phyloP scores from a whole-genome alignment of 2,113 vertebrate genomes.

The Antennarius striatus region DNA sequence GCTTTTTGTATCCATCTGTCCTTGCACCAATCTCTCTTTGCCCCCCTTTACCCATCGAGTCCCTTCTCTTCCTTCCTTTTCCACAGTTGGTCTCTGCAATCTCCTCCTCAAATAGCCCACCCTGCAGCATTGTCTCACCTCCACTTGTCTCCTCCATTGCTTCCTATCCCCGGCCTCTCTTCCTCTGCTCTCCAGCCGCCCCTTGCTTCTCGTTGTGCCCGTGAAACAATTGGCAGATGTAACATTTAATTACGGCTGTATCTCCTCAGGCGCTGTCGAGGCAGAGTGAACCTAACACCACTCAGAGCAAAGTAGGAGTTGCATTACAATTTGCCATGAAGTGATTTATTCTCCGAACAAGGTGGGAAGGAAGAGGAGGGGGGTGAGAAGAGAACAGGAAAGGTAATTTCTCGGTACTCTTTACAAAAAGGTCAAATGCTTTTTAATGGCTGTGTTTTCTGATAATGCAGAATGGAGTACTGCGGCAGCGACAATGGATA shows the following conservation, averaged over 20 bases:
- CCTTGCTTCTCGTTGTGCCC: constrained; percentile 69
- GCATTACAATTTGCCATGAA: constrained; percentile 79
- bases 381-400: constrained; percentile 55
- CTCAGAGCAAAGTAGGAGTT: constrained; percentile 76
- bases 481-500: constrained; percentile 39
- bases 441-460: constrained; percentile 84
- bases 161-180: constrained; percentile 36
- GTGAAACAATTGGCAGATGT: constrained; percentile 83
- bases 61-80: constrained; percentile 29
- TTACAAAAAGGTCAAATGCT: constrained; percentile 84
- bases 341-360: constrained; percentile 72
- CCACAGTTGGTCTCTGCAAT: constrained; percentile 36
- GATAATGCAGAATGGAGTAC: constrained; percentile 76
- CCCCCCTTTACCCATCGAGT: constrained; percentile 23
- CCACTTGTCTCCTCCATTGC: constrained; percentile 58
- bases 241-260: constrained; percentile 82
- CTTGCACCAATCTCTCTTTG: constrained; percentile 39
- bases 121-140: constrained; percentile 62
- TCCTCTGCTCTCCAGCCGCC: constrained; percentile 46
- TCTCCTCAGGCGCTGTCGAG: constrained; percentile 78
- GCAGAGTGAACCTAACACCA: constrained; percentile 65
- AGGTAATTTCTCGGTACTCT: constrained; percentile 79
- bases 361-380: constrained; percentile 40
- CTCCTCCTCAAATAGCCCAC: constrained; percentile 60
- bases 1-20: constrained; percentile 57